A percentile compares a stretch with the other conserved stretches of the same genome.
Conservation (phyloP, 2,113 vertebrate species). For the Spea bombifrons region DNA sequence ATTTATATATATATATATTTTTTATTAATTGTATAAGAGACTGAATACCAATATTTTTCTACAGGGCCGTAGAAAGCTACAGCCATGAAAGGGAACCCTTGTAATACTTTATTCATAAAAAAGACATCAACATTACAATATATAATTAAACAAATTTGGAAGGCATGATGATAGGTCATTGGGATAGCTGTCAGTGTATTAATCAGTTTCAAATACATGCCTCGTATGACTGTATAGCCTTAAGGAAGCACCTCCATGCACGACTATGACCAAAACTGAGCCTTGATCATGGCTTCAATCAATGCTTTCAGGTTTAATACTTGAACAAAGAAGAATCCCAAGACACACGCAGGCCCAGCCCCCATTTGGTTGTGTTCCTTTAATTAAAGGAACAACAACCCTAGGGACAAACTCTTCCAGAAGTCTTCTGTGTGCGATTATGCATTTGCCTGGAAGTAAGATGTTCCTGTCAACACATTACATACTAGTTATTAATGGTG, state of each 20-base stretch:
- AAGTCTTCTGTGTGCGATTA: slow-evolving; percentile 11
- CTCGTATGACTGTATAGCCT: background rate
- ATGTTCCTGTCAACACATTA: background rate
- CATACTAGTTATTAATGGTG: too few relatives aligned
- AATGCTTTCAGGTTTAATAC: background rate
- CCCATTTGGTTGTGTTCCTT: slow-evolving; percentile 17
- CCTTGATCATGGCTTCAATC: slow-evolving; percentile 30
- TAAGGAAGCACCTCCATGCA: slow-evolving; percentile 13
- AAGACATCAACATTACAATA: background rate
- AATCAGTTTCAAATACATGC: background rate
- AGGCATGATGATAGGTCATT: too few relatives aligned
- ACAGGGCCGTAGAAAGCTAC: too few relatives aligned
- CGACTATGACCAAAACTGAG: slow-evolving; percentile 10
- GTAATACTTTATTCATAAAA: background rate
- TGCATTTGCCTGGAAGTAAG: slow-evolving; percentile 1
- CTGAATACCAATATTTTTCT: too few relatives aligned
- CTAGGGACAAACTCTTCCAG: slow-evolving; percentile 25
- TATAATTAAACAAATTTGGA: too few relatives aligned
- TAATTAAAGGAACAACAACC: slow-evolving; percentile 28
- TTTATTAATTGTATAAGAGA: too few relatives aligned
- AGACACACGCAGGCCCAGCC: slow-evolving; percentile 4
- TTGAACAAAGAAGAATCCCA: slow-evolving; percentile 36
- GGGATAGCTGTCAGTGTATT: background rate
- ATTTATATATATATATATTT: too few relatives aligned
- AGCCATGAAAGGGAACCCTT: too few relatives aligned